Evolutionary conservation across 2,888 invertebrate species (phyloP).

Genomic region (Hirtodrosophila alboralis): DNA sequence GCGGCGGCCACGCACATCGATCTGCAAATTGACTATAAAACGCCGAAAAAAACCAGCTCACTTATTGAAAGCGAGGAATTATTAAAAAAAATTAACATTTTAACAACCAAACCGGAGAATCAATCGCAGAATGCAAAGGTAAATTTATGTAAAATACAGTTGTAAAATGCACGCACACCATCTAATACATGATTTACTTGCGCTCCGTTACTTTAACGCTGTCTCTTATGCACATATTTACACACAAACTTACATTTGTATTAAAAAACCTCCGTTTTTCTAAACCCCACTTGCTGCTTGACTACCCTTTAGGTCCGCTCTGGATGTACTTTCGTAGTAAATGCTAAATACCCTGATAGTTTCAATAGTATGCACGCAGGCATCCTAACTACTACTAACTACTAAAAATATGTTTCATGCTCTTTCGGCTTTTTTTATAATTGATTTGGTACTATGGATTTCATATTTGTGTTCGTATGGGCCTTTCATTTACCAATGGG

Average conservation of each 20-base stretch:
- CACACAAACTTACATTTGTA: neutral
- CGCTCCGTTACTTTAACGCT: conserved; percentile 23
- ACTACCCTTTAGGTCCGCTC: too few species aligned
- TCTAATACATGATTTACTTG: neutral
- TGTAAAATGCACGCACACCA: conserved; percentile 17
- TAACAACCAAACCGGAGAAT: conserved; percentile 82
- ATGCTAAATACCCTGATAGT: too few species aligned
- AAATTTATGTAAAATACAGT: conserved; percentile 59
- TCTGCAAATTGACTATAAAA: conserved; percentile 71
- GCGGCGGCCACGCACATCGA: conserved; percentile 45
- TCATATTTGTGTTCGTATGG: too few species aligned
- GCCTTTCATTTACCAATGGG: too few species aligned
- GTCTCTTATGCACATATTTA: neutral
- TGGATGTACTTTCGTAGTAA: too few species aligned
- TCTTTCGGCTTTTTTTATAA: too few species aligned
- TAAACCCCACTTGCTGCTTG: too few species aligned
- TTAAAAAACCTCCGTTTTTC: too few species aligned
- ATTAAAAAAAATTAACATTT: conserved; percentile 83
- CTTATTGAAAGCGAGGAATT: conserved; percentile 80
- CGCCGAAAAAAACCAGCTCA: conserved; percentile 77
- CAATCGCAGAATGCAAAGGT: conserved; percentile 81
- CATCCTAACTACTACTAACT: too few species aligned
- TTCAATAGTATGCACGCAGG: too few species aligned
- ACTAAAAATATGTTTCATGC: too few species aligned
- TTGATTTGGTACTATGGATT: too few species aligned